These are phyloP conservation scores for Cremastinae sp. DNA, from an alignment of 2,888 invertebrate species.

Conservation along the genomic window DNA sequence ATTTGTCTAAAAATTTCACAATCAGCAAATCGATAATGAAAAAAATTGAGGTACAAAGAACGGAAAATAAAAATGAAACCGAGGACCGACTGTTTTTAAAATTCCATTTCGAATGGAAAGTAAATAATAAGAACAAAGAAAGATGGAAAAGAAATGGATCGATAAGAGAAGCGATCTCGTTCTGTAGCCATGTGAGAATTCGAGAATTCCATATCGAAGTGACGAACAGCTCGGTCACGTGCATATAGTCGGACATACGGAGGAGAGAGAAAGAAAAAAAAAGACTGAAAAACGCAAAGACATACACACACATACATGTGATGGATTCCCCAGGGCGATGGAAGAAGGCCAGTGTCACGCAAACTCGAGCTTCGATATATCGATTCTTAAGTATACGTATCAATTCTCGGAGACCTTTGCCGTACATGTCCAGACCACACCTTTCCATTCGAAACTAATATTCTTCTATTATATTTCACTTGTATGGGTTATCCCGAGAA, in stretches of 20 bases:
- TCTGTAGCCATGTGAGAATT: not conserved
- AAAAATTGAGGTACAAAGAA: too few relatives aligned
- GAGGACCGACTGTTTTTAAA: too few relatives aligned
- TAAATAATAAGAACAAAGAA: too few relatives aligned
- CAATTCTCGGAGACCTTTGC: slow-evolving; percentile 55
- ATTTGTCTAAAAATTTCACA: too few relatives aligned
- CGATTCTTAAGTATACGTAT: slow-evolving; percentile 60
- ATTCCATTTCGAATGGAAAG: too few relatives aligned
- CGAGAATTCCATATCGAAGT: slow-evolving; percentile 9
- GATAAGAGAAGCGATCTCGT: not conserved
- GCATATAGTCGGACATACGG: slow-evolving; percentile 22
- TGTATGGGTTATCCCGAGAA: not conserved
- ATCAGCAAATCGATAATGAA: too few relatives aligned
- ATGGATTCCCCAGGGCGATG: slow-evolving; percentile 32
- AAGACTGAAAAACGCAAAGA: not conserved
- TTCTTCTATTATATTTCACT: slow-evolving; percentile 3
- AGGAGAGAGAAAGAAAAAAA: slow-evolving; percentile 13
- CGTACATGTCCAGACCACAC: slow-evolving; percentile 48
- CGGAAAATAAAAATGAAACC: too few relatives aligned
- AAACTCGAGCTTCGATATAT: slow-evolving; percentile 56
- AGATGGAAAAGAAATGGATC: slow-evolving; percentile 6
- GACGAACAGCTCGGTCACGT: slow-evolving; percentile 22
- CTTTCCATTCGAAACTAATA: slow-evolving; percentile 29
- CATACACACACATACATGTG: not conserved
- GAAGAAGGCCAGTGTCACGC: slow-evolving; percentile 61